Evolutionary conservation across 2,113 vertebrate genomes (phyloP).

Genomic region (Carassius gibelio): DNA sequence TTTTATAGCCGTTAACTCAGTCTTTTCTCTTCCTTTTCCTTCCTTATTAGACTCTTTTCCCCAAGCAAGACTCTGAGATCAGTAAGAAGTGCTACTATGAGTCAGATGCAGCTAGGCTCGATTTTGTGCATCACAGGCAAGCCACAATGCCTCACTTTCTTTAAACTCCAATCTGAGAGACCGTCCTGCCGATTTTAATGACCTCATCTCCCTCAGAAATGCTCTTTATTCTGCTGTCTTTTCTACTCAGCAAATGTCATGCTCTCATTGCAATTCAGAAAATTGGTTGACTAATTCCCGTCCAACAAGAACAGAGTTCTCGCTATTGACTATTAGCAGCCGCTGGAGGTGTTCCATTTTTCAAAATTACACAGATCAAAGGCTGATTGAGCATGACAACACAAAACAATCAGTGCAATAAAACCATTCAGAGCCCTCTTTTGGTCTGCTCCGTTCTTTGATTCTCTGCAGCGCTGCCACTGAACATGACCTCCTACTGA

Average conservation of each 20-base stretch:
- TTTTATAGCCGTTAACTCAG: constrained; percentile 55
- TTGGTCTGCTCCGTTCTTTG: constrained; percentile 5
- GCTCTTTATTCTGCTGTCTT: constrained; percentile 26
- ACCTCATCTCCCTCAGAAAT: constrained; percentile 31
- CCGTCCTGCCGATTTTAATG: constrained; percentile 37
- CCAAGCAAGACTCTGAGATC: constrained; percentile 6
- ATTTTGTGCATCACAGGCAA: not conserved
- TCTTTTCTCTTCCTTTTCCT: constrained; percentile 59
- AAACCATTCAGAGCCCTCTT: not conserved
- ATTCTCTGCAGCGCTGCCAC: not conserved
- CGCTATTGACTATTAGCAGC: constrained; percentile 24
- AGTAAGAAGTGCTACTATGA: constrained; percentile 25
- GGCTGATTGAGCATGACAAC: constrained; percentile 31
- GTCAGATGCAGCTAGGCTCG: constrained; percentile 51
- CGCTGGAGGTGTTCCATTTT: constrained; percentile 26
- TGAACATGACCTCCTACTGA: constrained; percentile 65
- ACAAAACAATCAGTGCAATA: constrained; percentile 38
- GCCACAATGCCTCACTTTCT: not conserved
- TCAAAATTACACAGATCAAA: constrained; percentile 46
- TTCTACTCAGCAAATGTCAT: constrained; percentile 39
- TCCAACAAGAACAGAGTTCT: constrained; percentile 32
- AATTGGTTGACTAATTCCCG: constrained; percentile 41
- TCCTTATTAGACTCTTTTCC: constrained; percentile 63
- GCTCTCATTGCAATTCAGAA: constrained; percentile 28
- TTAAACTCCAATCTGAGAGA: constrained; percentile 30